Evolutionary conservation across 2,888 invertebrate genomes (phyloP), one percentile per base, ranked within the genome.

Genomic region (Rhimphoctona megacephalus): DNA sequence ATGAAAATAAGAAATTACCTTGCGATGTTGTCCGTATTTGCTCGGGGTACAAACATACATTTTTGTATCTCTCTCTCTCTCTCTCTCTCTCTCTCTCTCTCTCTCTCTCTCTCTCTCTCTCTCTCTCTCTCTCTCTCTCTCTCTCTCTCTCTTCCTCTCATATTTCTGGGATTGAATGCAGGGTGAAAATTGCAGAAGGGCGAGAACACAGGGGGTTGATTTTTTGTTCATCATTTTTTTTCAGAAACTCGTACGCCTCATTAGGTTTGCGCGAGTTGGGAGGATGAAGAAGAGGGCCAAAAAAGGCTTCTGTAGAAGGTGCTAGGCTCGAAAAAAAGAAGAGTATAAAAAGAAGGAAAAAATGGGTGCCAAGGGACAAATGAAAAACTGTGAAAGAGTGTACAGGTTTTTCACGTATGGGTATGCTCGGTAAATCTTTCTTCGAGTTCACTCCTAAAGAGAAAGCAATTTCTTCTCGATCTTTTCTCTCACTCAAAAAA

Each of bases 1-100:
- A 85, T 85, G 78, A 78, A 85, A 85, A 85, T 81, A 74, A 69
- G 39, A 81, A 78, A 85, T 82, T 67, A 82, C 78, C 33, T 66
- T 57, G 61, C 57, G 66, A 46, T 73, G 33, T 61, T 69, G 46
- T 77, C 14, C 64, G 69, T 25, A 39, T 46, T 49, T 36, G n/a
- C 66, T 36, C 61, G 22, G 19, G 33, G 49, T 43, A 54, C 39
- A 30, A 36, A 76, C 64, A 33, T 3, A 33, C 8, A 2, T 36
- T 73, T 76, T 57, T 49, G 25, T 25, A 49, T 76, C 61, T 25
- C 5, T 14, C 49, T 67, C 33, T 57, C 22, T 76, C 36, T n/a
- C n/a, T 73, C 52, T n/a, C 43, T 39, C 46, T 43, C 36, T 30
- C n/a, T 79, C 52, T 33, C 43, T 25, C 25, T 43, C 39, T 25